Base-by-base conservation (phyloP, 2,797 vertebrate genomes). In the Diglossa cyanea region DNA sequence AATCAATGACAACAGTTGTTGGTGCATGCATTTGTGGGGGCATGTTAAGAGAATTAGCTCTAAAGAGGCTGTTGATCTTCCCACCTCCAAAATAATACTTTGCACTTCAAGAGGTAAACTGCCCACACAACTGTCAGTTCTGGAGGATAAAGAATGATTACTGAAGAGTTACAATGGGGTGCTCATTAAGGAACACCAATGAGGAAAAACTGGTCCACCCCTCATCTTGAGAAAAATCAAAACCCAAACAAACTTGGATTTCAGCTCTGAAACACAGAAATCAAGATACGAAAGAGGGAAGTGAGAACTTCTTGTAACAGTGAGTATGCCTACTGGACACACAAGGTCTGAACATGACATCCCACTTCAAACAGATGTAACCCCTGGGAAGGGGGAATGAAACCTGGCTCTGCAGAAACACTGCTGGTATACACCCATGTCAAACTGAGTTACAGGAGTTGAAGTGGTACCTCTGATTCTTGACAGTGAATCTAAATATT, bases 21-120 rank as follows among this genome's bases (percentile, higher is more conserved):
- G 67, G 45, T 92, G 61, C 62, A 82, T 47, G 57, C n/a, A 85
- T 91, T 83, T 85, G 88, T 91, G 92, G 88, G 68, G 65, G 91
- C 57, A 93, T 5, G n/a, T 80, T 86, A 72, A 88, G 42, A 78
- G 60, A 94, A 91, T 80, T 80, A 91, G 94, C 72, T 94, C 86
- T 83, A 77, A 53, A 85, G 79, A 92, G 39, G 55, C 79, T 90
- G 94, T 86, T 91, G 82, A 87, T 95, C 83, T 95, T 95, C 61
- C 75, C 94, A 95, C 75, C 75, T 89, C 93, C 82, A 91, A 96
- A 95, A 93, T 91, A 95, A 94, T 85, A 94, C 85, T 94, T 80
- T 57, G 61, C 85, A 95, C 93, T 91, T 90, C 72, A 65, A 93
- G 93, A 95, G 81, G 94, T 96, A 89, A 96, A 94, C 72, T 74